A percentile compares a stretch with the other conserved stretches of the same genome.
Evolutionary conservation across 2,888 invertebrate genomes (phyloP).

Genomic region (Hemithea aestivaria): DNA sequence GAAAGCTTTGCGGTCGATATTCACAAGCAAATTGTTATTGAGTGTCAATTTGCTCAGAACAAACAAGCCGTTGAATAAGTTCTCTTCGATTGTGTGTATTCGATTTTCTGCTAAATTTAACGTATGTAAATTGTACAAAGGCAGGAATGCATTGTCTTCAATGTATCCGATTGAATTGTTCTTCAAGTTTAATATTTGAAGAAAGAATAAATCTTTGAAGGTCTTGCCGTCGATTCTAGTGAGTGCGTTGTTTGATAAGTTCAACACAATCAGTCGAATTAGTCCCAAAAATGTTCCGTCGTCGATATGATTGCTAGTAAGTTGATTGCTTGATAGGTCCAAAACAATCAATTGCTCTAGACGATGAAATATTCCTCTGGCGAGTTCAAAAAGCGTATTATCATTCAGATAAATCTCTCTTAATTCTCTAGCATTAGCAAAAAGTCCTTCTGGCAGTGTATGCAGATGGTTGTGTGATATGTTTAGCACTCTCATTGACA

Average conservation of each 20-base stretch:
- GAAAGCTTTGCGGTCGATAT: slow-evolving; percentile 88
- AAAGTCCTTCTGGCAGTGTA: slow-evolving; percentile 88
- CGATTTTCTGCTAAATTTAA: slow-evolving; percentile 93
- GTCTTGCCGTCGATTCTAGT: slow-evolving; percentile 90
- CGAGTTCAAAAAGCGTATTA: slow-evolving; percentile 90
- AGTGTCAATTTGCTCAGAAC: slow-evolving; percentile 90
- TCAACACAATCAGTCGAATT: slow-evolving; percentile 90
- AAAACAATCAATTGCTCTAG: slow-evolving; percentile 90
- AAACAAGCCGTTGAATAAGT: slow-evolving; percentile 90
- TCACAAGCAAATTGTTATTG: slow-evolving; percentile 90
- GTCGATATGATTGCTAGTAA: slow-evolving; percentile 91
- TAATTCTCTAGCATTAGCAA: slow-evolving; percentile 88
- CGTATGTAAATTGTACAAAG: slow-evolving; percentile 92
- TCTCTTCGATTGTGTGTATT: slow-evolving; percentile 88
- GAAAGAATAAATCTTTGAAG: slow-evolving; percentile 91
- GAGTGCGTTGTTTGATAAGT: slow-evolving; percentile 91
- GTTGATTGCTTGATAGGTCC: slow-evolving; percentile 90
- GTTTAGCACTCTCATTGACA: slow-evolving; percentile 89
- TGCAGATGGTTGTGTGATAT: slow-evolving; percentile 91
- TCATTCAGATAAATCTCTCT: slow-evolving; percentile 91
- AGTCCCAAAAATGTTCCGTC: slow-evolving; percentile 91
- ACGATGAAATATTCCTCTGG: slow-evolving; percentile 89
- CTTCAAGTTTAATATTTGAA: slow-evolving; percentile 90
- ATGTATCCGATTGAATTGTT: slow-evolving; percentile 94
- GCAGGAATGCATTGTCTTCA: slow-evolving; percentile 91